Conservation (phyloP, 2,113 vertebrate genomes). For the Eupsittula cactorum region DNA sequence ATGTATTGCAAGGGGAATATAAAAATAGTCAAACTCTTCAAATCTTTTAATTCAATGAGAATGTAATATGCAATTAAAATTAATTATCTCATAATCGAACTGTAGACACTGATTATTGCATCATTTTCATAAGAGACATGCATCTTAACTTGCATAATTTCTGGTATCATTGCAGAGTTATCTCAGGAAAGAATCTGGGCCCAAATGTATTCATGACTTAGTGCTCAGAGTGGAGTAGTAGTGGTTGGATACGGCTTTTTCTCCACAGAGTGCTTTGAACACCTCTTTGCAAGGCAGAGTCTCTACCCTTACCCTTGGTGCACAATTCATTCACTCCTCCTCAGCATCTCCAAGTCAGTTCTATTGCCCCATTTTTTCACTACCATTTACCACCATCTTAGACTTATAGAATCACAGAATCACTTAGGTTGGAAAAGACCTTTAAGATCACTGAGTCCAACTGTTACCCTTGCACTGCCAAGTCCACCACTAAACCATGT, state of each 20-base stretch:
- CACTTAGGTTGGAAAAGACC: not conserved
- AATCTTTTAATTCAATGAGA: conserved; percentile 80
- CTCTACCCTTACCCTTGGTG: not conserved
- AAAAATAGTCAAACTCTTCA: conserved; percentile 75
- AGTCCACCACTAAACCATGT: not conserved
- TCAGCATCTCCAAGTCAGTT: not conserved
- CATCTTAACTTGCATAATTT: conserved; percentile 67
- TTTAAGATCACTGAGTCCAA: not conserved
- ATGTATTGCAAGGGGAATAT: conserved; percentile 70
- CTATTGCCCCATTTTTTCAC: not conserved
- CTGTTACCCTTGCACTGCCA: not conserved
- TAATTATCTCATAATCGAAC: conserved; percentile 80
- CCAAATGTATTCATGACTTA: not conserved
- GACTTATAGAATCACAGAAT: not conserved
- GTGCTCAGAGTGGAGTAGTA: rapidly evolving
- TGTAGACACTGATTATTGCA: conserved; percentile 80
- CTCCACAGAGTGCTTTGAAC: not conserved
- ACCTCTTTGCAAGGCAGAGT: not conserved
- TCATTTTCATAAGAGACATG: conserved; percentile 73
- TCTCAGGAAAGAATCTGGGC: conserved; percentile 33
- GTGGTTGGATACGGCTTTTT: not conserved
- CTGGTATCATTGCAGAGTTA: conserved; percentile 45
- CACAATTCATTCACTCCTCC: not conserved
- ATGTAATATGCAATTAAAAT: conserved; percentile 82
- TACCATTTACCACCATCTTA: not conserved